Evolutionary conservation across 2,888 invertebrate genomes (phyloP).

Genomic region (Rhingia rostrata): DNA sequence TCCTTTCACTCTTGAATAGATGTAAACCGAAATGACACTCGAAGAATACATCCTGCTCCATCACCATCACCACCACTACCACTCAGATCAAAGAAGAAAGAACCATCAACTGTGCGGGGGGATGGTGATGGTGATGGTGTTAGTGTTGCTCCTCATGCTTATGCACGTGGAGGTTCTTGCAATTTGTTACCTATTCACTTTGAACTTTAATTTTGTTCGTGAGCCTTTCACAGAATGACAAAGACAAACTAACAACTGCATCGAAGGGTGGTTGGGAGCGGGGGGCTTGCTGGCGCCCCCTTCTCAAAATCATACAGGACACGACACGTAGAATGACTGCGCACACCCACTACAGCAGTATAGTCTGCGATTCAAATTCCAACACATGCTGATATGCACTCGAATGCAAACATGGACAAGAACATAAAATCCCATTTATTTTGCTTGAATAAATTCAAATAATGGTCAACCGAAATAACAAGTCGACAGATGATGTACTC

Average conservation of each 20-base stretch:
- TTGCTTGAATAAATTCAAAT: constrained; percentile 75
- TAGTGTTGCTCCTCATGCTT: not conserved
- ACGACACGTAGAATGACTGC: not conserved
- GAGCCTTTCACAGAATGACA: constrained; percentile 71
- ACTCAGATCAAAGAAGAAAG: constrained; percentile 14
- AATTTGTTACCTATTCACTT: constrained; percentile 74
- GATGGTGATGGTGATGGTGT: no score
- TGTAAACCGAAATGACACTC: constrained; percentile 62
- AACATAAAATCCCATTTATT: constrained; percentile 74
- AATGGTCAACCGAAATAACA: constrained; percentile 75
- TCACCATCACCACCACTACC: not conserved
- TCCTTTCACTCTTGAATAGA: constrained; percentile 62
- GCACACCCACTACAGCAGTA: constrained; percentile 5
- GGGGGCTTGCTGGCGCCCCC: not conserved
- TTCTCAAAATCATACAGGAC: constrained; percentile 30
- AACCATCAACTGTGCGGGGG: no score
- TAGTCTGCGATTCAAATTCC: constrained; percentile 4
- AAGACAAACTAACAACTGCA: constrained; percentile 74
- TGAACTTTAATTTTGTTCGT: constrained; percentile 73
- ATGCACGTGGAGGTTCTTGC: constrained; percentile 50
- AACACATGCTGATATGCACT: constrained; percentile 66
- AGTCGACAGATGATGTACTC: constrained; percentile 74
- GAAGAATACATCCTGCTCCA: not conserved
- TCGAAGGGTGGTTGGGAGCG: not conserved
- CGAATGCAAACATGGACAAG: constrained; percentile 73